phyloP scores from a whole-genome alignment of 2,797 vertebrate species.

The Anguilla obscura region DNA sequence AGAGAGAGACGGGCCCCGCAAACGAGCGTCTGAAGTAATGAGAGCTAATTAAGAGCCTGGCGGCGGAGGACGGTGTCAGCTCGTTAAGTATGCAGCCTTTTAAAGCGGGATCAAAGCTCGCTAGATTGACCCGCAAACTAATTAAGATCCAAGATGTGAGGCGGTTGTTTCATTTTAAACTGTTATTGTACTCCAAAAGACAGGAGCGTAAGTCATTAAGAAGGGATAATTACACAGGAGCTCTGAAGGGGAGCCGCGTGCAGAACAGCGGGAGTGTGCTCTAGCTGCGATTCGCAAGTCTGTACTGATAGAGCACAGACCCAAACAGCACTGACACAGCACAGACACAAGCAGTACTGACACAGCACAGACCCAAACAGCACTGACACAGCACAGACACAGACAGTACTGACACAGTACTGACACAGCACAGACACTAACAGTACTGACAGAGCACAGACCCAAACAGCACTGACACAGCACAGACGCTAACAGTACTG shows the following conservation, averaged over 20 bases:
- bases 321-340: not conserved
- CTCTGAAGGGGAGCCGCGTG: constrained; percentile 3
- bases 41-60: constrained; percentile 79
- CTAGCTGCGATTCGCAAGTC: not conserved
- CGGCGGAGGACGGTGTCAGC: constrained; percentile 77
- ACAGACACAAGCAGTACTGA: not conserved
- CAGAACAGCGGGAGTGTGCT: not conserved
- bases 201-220: constrained; percentile 37
- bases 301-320: not conserved
- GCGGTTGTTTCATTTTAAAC: constrained; percentile 38
- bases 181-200: constrained; percentile 35
- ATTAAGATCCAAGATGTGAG: constrained; percentile 54
- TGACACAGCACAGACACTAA: not conserved
- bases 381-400: not conserved
- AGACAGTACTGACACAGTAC: not conserved
- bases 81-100: constrained; percentile 76
- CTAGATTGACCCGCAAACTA: constrained; percentile 47
- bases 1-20: constrained; percentile 82
- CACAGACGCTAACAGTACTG: not conserved
- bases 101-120: constrained; percentile 75
- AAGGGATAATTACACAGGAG: constrained; percentile 36
- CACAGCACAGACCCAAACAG: not conserved
- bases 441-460: not conserved
- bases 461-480: not conserved
- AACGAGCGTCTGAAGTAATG: constrained; percentile 78